These are phyloP conservation scores for Dynastes maya DNA, from an alignment of 2,888 invertebrate genomes.

Conservation along the genomic window DNA sequence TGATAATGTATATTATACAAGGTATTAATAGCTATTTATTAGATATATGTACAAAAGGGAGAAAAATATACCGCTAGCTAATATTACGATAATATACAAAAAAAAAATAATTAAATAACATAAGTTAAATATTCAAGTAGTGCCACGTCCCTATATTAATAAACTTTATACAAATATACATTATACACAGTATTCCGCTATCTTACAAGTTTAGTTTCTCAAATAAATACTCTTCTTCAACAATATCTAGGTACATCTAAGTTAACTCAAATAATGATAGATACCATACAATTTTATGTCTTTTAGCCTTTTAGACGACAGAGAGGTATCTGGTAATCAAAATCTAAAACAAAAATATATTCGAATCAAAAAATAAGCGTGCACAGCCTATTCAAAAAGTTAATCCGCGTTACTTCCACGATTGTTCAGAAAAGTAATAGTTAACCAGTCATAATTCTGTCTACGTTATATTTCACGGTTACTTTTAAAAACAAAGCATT, in stretches of 20 bases:
- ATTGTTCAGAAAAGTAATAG: conserved; percentile 31
- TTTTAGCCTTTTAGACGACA: conserved; percentile 14
- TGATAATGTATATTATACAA: conserved; percentile 56
- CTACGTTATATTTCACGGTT: background rate
- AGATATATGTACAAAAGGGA: conserved; percentile 56
- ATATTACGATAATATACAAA: conserved; percentile 52
- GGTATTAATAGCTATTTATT: conserved; percentile 56
- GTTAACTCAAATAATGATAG: conserved; percentile 25
- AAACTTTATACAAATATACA: conserved; percentile 49
- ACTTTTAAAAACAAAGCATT: background rate
- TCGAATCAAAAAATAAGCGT: conserved; percentile 49
- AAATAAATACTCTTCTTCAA: conserved; percentile 49
- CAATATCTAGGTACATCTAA: conserved; percentile 45
- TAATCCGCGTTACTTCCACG: conserved; percentile 36
- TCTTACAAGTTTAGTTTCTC: conserved; percentile 56
- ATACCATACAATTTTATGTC: conserved; percentile 43
- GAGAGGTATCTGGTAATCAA: conserved; percentile 26
- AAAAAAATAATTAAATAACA: conserved; percentile 52
- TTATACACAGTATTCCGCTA: conserved; percentile 57
- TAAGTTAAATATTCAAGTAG: conserved; percentile 54
- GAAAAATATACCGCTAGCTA: conserved; percentile 50
- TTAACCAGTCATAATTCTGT: conserved; percentile 15
- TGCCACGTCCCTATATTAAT: conserved; percentile 56
- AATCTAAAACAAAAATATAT: conserved; percentile 17
- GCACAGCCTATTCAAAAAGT: conserved; percentile 51